Evolutionary conservation across 2,113 vertebrate genomes (phyloP).

Genomic region (Rafetus swinhoei): DNA sequence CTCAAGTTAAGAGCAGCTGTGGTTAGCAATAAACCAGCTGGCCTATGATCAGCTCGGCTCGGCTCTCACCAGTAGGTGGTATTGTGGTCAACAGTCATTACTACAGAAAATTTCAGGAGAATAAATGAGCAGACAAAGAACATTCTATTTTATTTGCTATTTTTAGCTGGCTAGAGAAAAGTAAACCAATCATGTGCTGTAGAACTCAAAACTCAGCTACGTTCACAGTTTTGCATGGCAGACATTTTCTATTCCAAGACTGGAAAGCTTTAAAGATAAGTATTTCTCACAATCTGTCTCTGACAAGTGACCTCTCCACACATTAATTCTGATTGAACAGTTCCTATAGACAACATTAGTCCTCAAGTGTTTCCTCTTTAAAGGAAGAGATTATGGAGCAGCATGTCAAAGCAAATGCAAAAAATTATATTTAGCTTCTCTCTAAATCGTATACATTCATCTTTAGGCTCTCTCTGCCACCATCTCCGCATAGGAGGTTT

Average conservation of each 20-base stretch:
- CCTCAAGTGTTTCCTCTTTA: slow-evolving; percentile 60
- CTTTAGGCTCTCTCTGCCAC: slow-evolving; percentile 25
- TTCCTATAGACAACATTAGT: slow-evolving; percentile 69
- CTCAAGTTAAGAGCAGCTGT: slow-evolving; percentile 60
- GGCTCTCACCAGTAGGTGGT: slow-evolving; percentile 67
- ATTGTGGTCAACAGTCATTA: slow-evolving; percentile 63
- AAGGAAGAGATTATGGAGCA: slow-evolving; percentile 41
- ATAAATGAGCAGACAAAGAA: slow-evolving; percentile 56
- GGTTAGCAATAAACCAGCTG: slow-evolving; percentile 62
- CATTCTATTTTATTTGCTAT: slow-evolving; percentile 55
- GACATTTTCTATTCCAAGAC: slow-evolving; percentile 35
- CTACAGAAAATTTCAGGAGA: slow-evolving; percentile 47
- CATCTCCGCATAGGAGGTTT: neutral
- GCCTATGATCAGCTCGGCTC: slow-evolving; percentile 43
- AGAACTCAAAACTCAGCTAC: slow-evolving; percentile 27
- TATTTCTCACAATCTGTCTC: slow-evolving; percentile 43
- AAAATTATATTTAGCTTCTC: slow-evolving; percentile 60
- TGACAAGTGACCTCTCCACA: slow-evolving; percentile 42
- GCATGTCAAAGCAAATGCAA: neutral
- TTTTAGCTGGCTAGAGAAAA: slow-evolving; percentile 24
- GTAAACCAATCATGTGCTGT: neutral
- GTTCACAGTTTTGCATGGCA: slow-evolving; percentile 4
- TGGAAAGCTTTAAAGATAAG: slow-evolving; percentile 32
- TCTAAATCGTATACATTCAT: neutral
- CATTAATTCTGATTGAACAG: slow-evolving; percentile 62